These are phyloP conservation scores for Ethmia dodecea DNA, from an alignment of 2,888 invertebrate species.

Conservation along the genomic window DNA sequence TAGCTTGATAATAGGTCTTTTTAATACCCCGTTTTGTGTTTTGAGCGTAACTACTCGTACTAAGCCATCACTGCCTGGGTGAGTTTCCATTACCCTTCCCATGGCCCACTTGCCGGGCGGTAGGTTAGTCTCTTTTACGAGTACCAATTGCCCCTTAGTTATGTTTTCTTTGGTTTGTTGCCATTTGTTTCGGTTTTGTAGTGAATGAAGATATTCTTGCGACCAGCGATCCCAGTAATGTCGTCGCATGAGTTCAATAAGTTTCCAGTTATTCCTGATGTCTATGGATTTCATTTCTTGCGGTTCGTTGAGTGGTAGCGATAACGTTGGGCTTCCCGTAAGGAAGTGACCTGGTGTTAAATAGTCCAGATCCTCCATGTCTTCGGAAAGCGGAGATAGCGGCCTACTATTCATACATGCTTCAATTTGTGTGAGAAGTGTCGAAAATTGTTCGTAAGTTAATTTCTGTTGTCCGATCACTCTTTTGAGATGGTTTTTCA, in stretches of 20 bases:
- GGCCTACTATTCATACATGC: conserved; percentile 12
- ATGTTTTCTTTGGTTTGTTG: conserved; percentile 3
- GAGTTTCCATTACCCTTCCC: conserved; percentile 13
- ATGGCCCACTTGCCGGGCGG: conserved; percentile 17
- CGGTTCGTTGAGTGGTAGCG: neutral
- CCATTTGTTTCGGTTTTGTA: conserved; percentile 6
- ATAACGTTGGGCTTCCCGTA: conserved; percentile 1
- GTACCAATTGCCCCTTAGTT: conserved; percentile 8
- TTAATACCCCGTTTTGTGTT: conserved; percentile 10
- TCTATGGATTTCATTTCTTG: neutral
- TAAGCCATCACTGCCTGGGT: conserved; percentile 14
- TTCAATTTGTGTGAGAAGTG: conserved; percentile 12
- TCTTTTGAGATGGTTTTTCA: conserved; percentile 11
- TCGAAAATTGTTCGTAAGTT: conserved; percentile 3
- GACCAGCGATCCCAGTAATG: conserved; percentile 5
- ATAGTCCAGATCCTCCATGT: conserved; percentile 5
- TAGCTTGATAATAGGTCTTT: conserved; percentile 13
- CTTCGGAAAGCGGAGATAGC: conserved; percentile 2
- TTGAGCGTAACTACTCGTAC: conserved; percentile 15
- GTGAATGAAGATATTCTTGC: neutral
- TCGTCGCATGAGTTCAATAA: conserved; percentile 1
- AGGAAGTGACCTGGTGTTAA: conserved; percentile 14
- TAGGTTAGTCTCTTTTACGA: conserved; percentile 14
- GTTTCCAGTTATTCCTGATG: conserved; percentile 2
- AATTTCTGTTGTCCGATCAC: conserved; percentile 9